Conservation (phyloP, 2,113 vertebrate species). For the Neodontobutis hainanensis region DNA sequence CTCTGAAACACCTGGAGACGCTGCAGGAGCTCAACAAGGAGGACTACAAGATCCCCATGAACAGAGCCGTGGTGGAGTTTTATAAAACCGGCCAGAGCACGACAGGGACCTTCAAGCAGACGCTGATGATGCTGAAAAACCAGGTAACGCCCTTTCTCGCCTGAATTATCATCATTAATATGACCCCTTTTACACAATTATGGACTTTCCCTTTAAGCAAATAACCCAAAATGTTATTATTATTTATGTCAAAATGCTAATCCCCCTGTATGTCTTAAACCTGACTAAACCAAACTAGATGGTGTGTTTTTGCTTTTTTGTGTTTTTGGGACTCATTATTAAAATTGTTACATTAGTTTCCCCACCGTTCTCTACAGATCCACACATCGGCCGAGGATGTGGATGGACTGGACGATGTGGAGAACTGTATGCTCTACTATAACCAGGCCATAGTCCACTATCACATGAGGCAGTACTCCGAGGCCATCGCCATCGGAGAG, state of each 20-base stretch:
- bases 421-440: constrained; percentile 95
- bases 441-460: constrained; percentile 97
- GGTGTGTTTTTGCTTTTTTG: neutral
- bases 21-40: constrained; percentile 96
- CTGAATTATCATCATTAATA: neutral
- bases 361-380: constrained; percentile 75
- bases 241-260: too few relatives aligned
- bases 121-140: constrained; percentile 89
- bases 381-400: constrained; percentile 93
- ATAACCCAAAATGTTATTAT: too few relatives aligned
- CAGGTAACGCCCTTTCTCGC: constrained; percentile 79
- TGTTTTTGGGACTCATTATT: neutral
- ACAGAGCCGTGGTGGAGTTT: constrained; percentile 93
- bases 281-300: too few relatives aligned
- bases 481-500: constrained; percentile 93
- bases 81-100: constrained; percentile 93
- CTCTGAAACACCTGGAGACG: constrained; percentile 86
- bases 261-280: too few relatives aligned
- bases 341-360: too few relatives aligned
- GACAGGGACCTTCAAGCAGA: constrained; percentile 90
- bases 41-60: constrained; percentile 96
- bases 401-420: constrained; percentile 96
- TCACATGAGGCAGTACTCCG: constrained; percentile 92
- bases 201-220: too few relatives aligned
- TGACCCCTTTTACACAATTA: neutral